Percentiles rank a stretch among this genome's conserved stretches.
phyloP scores from a whole-genome alignment of 2,888 invertebrate genomes.

The Mycalesis mineus region DNA sequence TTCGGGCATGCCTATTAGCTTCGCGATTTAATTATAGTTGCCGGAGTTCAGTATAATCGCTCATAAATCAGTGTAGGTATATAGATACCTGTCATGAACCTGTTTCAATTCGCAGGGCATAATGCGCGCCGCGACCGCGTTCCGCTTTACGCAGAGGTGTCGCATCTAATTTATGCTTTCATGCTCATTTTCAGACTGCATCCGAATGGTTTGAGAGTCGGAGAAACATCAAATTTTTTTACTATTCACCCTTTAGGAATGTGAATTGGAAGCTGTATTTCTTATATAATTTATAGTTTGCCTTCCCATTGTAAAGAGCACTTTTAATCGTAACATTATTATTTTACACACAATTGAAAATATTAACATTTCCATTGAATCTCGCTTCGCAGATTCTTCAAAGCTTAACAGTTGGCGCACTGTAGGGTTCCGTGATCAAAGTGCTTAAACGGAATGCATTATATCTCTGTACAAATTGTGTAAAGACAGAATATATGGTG shows the following conservation, averaged over 20 bases:
- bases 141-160: slow-evolving; percentile 56
- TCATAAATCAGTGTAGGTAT: slow-evolving; percentile 62
- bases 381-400: neutral
- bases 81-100: slow-evolving; percentile 76
- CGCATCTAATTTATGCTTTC: slow-evolving; percentile 72
- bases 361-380: slow-evolving; percentile 70
- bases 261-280: slow-evolving; percentile 54
- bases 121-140: slow-evolving; percentile 51
- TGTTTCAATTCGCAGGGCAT: slow-evolving; percentile 74
- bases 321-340: slow-evolving; percentile 52
- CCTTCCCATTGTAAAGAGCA: slow-evolving; percentile 56
- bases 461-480: neutral
- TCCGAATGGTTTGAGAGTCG: slow-evolving; percentile 51
- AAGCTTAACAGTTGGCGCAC: neutral
- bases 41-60: slow-evolving; percentile 68
- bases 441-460: neutral
- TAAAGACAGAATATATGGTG: too few relatives aligned
- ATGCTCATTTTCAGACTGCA: slow-evolving; percentile 64
- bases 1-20: slow-evolving; percentile 63
- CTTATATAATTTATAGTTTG: slow-evolving; percentile 64
- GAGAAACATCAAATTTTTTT: slow-evolving; percentile 54
- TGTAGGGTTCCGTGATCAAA: slow-evolving; percentile 4
- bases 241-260: slow-evolving; percentile 55
- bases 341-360: slow-evolving; percentile 70
- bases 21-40: slow-evolving; percentile 70